Evolutionary conservation across 2,113 vertebrate genomes (phyloP).

Genomic region (Pavo muticus): DNA sequence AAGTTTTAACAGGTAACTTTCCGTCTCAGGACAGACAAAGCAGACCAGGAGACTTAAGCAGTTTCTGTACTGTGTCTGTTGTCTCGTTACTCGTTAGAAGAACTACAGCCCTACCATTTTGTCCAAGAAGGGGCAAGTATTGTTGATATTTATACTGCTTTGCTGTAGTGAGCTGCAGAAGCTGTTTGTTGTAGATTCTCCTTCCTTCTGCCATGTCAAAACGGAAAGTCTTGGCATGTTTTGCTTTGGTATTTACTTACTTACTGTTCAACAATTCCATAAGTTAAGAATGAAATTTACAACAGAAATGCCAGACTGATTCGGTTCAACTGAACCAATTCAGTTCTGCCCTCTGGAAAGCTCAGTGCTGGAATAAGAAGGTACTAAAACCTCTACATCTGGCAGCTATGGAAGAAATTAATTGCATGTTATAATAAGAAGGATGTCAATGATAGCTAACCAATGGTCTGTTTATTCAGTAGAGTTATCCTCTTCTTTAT

Average conservation of each 20-base stretch:
- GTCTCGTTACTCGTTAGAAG: background rate
- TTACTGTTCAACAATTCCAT: conserved; percentile 3
- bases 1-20: background rate
- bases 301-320: background rate
- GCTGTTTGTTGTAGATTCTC: background rate
- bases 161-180: background rate
- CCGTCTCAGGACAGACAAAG: background rate
- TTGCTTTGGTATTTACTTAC: background rate
- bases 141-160: background rate
- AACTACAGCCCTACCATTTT: background rate
- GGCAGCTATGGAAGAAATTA: background rate
- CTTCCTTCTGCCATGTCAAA: background rate
- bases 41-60: background rate
- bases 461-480: background rate
- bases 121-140: background rate
- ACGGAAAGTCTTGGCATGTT: background rate
- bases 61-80: background rate
- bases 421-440: background rate
- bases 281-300: conserved; percentile 25
- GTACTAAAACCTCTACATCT: background rate
- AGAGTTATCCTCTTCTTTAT: background rate
- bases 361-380: background rate
- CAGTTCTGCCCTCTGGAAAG: background rate
- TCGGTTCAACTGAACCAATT: background rate
- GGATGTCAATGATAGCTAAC: background rate